A percentile compares a stretch with the other conserved stretches of the same genome.
Conservation (phyloP, 2,888 invertebrate species). For the Pachymerium ferrugineum region DNA sequence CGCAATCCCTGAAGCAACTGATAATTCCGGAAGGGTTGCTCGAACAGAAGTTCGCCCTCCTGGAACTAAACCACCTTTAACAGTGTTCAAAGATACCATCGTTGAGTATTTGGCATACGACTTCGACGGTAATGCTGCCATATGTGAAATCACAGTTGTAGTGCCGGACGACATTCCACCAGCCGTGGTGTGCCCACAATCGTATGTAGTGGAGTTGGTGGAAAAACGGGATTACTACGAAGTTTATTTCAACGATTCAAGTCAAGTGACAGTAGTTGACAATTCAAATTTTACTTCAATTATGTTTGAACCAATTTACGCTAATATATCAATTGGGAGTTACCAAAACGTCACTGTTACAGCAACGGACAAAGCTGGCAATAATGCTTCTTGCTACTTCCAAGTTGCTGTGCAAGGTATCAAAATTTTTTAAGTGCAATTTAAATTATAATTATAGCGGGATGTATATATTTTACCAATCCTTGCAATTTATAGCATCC, state of each 20-base stretch:
- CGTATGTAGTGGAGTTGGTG: constrained; percentile 85
- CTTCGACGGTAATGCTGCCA: constrained; percentile 94
- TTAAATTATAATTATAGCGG: background rate
- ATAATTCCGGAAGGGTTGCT: constrained; percentile 91
- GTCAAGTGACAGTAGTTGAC: constrained; percentile 78
- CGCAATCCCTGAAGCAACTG: constrained; percentile 87
- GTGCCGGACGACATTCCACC: constrained; percentile 91
- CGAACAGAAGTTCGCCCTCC: constrained; percentile 86
- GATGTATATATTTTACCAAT: background rate
- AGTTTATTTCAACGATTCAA: constrained; percentile 85
- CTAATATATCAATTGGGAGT: constrained; percentile 53
- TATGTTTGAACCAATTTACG: constrained; percentile 38
- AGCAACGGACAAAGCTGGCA: constrained; percentile 79
- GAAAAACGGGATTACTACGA: constrained; percentile 84
- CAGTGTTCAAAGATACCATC: constrained; percentile 82
- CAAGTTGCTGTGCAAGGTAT: constrained; percentile 56
- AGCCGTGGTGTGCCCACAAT: constrained; percentile 81
- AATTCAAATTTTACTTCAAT: constrained; percentile 69
- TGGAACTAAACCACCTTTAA: constrained; percentile 80
- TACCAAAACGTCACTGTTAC: constrained; percentile 89
- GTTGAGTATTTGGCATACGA: constrained; percentile 95
- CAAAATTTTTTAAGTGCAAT: background rate
- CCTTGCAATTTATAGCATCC: constrained; percentile 62
- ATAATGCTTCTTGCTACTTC: constrained; percentile 84
- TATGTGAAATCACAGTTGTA: constrained; percentile 92